Evolutionary conservation across 2,797 vertebrate genomes (phyloP).

Genomic region (Dendrocincla fuliginosa): DNA sequence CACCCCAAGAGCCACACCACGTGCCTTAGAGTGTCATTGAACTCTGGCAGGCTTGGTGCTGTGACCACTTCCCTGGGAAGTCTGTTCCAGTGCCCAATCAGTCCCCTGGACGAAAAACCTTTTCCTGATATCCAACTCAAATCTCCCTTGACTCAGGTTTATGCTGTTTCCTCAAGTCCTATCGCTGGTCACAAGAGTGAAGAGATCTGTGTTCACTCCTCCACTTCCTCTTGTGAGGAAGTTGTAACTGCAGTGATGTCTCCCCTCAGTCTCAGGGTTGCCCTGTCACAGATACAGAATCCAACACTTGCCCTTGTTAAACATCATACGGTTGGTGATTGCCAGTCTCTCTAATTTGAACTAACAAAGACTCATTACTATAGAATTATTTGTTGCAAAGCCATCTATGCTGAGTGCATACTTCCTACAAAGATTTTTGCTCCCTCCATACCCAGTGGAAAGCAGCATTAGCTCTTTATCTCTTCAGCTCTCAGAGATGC

Average conservation of each 20-base stretch:
- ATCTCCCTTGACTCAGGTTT: background rate
- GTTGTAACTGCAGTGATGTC: background rate
- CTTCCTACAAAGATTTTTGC: too few species aligned
- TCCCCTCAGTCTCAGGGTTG: background rate
- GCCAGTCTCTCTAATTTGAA: background rate
- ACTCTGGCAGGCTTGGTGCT: background rate
- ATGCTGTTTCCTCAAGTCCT: background rate
- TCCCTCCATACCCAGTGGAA: too few species aligned
- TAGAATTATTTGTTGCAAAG: background rate
- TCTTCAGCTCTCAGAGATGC: too few species aligned
- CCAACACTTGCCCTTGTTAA: background rate
- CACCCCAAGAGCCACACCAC: too few species aligned
- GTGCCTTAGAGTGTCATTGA: rapidly evolving
- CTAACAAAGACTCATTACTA: background rate
- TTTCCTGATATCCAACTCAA: background rate
- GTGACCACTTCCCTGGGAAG: background rate
- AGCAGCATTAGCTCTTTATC: too few species aligned
- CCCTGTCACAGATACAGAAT: rapidly evolving
- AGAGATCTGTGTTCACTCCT: background rate
- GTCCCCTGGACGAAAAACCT: background rate
- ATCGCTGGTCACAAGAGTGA: background rate
- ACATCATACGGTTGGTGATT: background rate
- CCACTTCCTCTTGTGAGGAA: rapidly evolving
- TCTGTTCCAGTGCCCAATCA: background rate
- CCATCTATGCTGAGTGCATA: too few species aligned